These are phyloP conservation scores for Andrena bicolor DNA, from an alignment of 2,888 invertebrate genomes.

Conservation along the genomic window DNA sequence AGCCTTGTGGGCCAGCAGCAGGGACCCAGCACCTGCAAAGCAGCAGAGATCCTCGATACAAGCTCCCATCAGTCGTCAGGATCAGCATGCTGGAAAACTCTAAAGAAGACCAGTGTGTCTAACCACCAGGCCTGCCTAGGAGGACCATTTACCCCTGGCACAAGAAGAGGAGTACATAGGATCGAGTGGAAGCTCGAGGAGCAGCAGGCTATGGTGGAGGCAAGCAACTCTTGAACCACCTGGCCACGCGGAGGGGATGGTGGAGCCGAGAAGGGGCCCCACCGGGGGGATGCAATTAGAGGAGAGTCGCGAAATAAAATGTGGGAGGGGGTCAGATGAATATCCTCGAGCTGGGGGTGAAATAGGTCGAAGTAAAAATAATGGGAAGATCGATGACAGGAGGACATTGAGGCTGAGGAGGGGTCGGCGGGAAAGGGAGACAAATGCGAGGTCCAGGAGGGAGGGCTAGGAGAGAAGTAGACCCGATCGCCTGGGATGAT, in stretches of 20 bases:
- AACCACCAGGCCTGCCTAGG: too few relatives aligned
- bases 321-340: constrained; percentile 46
- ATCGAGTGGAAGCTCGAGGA: background rate
- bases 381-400: constrained; percentile 49
- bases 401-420: constrained; percentile 11
- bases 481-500: constrained; percentile 12
- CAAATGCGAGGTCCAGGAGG: background rate
- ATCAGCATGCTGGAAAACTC: too few relatives aligned
- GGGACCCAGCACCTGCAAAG: too few relatives aligned
- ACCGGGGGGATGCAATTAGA: constrained; percentile 40
- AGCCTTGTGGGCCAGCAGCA: too few relatives aligned
- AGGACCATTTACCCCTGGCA: too few relatives aligned
- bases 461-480: constrained; percentile 23
- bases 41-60: too few relatives aligned
- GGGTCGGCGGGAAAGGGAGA: constrained; percentile 4
- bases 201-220: background rate
- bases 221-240: constrained; percentile 10
- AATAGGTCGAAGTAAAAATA: constrained; percentile 57
- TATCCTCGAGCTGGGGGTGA: constrained; percentile 32
- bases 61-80: too few relatives aligned
- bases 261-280: constrained; percentile 35
- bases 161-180: background rate
- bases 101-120: background rate
- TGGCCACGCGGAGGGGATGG: constrained; percentile 3
- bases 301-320: constrained; percentile 45